Evolutionary conservation across 2,888 invertebrate species (phyloP), one percentile per base, ranked within the genome.

Genomic region (Stenoptilia bipunctidactyla): DNA sequence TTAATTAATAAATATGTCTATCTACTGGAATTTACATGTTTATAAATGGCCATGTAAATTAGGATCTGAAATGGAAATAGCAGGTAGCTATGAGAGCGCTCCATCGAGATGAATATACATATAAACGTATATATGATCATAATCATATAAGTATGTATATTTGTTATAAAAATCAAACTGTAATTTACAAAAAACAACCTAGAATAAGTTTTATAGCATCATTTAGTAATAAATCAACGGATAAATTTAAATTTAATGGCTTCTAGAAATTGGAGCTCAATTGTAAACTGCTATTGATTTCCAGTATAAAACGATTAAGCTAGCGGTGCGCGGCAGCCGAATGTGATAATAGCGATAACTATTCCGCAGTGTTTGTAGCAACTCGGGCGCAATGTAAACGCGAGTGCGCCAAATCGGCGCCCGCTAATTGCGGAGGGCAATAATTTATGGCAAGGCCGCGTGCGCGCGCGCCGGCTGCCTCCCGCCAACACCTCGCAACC

Each of bases 331-430:
- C 30, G 30, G 36, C 39, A 34, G 38, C 27, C 39, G 41, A 44
- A 41, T 40, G 41, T 39, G 45, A 52, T 52, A 50, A 49, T 45
- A 39, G 41, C 42, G 44, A 42, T 46, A 45, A 50, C 44, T 40
- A 40, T 52, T 53, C 42, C 38, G 48, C 38, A 43, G 45, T 48
- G 48, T 49, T 50, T 42, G 36, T 15, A 33, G 39, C n/a, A n/a
- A 27, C 27, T 42, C 51, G 46, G 47, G 45, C 42, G 38, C 45
- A 44, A 40, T 49, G 45, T 55, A 63, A 64, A 62, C 57, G 49
- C 56, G 59, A 68, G 66, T 69, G 63, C 74, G 72, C 66, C 72
- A 71, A 76, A 75, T 75, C 64, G 76, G 72, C 74, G 77, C 77
- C 75, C 66, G 53, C 69, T 80, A 73, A 77, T 77, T 76, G 77